phyloP scores from a whole-genome alignment of 2,797 vertebrate genomes.

The Sus cebifrons region DNA sequence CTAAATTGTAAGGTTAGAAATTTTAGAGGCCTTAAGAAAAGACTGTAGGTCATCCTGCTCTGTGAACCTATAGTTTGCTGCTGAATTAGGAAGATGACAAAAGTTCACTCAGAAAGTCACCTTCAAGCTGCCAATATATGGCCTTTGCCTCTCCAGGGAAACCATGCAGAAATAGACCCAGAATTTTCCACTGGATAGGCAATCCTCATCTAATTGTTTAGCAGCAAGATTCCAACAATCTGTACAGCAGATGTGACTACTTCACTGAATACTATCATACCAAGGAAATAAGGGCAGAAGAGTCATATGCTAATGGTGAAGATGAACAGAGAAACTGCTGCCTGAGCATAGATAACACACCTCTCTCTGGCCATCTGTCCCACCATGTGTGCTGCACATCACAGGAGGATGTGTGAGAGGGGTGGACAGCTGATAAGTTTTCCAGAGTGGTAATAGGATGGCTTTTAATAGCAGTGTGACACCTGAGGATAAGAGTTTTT shows the following conservation, averaged over 20 bases:
- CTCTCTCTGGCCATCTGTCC: conserved; percentile 80
- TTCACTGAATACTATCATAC: conserved; percentile 45
- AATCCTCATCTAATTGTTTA: conserved; percentile 49
- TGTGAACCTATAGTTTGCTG: conserved; percentile 29
- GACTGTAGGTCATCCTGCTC: background rate
- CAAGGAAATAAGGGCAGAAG: conserved; percentile 74
- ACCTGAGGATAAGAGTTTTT: background rate
- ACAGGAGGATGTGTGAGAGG: conserved; percentile 37
- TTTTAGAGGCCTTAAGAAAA: conserved; percentile 36
- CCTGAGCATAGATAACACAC: conserved; percentile 14
- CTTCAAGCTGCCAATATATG: conserved; percentile 66
- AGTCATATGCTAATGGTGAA: conserved; percentile 73
- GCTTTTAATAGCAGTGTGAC: conserved; percentile 22
- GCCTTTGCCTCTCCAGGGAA: conserved; percentile 70
- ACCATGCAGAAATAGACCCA: background rate
- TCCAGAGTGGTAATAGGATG: background rate
- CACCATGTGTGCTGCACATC: conserved; percentile 63
- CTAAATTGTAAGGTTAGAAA: background rate
- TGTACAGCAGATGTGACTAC: conserved; percentile 76
- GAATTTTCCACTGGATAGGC: conserved; percentile 58
- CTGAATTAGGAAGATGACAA: conserved; percentile 73
- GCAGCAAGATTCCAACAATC: conserved; percentile 61
- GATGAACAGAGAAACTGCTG: conserved; percentile 63
- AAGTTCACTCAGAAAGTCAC: conserved; percentile 75
- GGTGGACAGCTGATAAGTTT: conserved; percentile 48